Evolutionary conservation across 2,888 invertebrate species (phyloP).

Genomic region (Steinernema hermaphroditum): DNA sequence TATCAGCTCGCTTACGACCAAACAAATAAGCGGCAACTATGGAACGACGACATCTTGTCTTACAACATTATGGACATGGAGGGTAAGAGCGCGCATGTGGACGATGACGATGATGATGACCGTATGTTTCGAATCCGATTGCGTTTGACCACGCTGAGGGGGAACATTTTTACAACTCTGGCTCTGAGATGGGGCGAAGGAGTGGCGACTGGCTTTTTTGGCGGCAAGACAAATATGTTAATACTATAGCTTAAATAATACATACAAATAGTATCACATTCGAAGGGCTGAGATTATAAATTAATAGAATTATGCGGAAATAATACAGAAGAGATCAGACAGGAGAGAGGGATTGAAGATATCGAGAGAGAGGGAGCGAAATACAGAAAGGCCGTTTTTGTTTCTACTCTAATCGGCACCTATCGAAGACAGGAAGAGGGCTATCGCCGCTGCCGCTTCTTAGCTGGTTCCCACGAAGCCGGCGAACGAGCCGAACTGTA

Average conservation of each 20-base stretch:
- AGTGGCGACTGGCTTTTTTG: no score
- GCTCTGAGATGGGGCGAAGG: no score
- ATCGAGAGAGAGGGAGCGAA: neutral
- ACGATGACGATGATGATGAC: neutral
- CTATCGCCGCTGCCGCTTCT: neutral
- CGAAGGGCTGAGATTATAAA: no score
- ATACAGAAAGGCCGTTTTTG: neutral
- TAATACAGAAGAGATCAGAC: neutral
- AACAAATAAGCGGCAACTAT: neutral
- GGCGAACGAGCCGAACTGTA: slow-evolving; percentile 46
- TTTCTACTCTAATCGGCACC: slow-evolving; percentile 25
- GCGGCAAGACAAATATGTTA: no score
- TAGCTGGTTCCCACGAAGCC: slow-evolving; percentile 39
- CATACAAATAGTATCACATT: no score
- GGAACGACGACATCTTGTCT: neutral
- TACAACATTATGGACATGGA: neutral
- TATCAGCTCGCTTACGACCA: neutral
- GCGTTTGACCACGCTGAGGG: neutral
- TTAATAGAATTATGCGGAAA: no score
- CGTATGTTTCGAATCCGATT: slow-evolving; percentile 14
- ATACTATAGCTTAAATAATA: no score
- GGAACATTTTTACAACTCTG: neutral
- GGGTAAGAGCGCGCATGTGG: no score
- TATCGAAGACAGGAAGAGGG: slow-evolving; percentile 14
- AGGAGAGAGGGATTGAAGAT: neutral